Evolutionary conservation across 2,113 vertebrate genomes (phyloP).

Genomic region (Camelus bactrianus): DNA sequence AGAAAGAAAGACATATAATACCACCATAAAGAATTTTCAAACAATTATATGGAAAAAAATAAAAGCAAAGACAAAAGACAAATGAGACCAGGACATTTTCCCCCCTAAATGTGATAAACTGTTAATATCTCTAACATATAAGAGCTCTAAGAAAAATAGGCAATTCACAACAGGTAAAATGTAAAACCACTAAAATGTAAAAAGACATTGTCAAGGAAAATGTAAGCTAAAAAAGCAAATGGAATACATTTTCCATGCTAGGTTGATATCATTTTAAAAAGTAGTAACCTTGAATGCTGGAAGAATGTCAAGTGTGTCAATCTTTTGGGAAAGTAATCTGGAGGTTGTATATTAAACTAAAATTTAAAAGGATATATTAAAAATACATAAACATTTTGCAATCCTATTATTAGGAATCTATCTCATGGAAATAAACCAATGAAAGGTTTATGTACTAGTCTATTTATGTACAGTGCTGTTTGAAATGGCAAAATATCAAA

Average conservation of each 20-base stretch:
- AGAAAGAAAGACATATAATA: not conserved
- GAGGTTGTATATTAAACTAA: not conserved
- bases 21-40: not conserved
- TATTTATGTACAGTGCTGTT: not conserved
- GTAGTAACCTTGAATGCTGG: not conserved
- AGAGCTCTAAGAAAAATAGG: slow-evolving; percentile 14
- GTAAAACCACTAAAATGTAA: not conserved
- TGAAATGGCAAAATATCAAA: not conserved
- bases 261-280: not conserved
- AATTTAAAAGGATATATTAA: slow-evolving; percentile 36
- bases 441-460: not conserved
- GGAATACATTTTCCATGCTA: not conserved
- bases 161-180: slow-evolving; percentile 16
- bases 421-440: not conserved
- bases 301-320: slow-evolving; percentile 12
- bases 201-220: slow-evolving; percentile 31
- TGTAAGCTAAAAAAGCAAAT: slow-evolving; percentile 23
- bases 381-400: slow-evolving; percentile 23
- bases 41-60: slow-evolving; percentile 14
- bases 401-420: not conserved
- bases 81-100: not conserved
- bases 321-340: slow-evolving; percentile 25
- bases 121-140: not conserved
- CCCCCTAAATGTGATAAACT: not conserved
- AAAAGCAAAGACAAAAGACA: not conserved